Evolutionary conservation across 2,113 vertebrate species (phyloP).

Genomic region (Alexandromys fortis): DNA sequence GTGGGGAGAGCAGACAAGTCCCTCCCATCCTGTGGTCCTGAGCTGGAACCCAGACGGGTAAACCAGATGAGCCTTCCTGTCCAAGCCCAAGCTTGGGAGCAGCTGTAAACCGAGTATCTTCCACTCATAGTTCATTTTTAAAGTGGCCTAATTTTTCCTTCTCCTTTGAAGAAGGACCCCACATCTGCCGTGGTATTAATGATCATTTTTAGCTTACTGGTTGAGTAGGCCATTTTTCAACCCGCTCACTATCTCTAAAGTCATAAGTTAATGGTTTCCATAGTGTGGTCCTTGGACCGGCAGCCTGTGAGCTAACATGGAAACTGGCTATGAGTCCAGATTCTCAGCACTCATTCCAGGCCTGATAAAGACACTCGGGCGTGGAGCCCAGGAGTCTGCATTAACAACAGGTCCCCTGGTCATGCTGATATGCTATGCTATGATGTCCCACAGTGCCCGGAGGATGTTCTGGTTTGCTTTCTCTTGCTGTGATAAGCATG

Average conservation of each 20-base stretch:
- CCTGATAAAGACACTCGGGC: neutral
- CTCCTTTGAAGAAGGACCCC: neutral
- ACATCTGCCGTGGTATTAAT: neutral
- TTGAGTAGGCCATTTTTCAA: neutral
- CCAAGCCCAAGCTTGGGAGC: neutral
- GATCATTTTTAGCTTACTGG: neutral
- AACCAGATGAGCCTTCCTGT: neutral
- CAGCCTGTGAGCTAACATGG: neutral
- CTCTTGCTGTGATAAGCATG: neutral
- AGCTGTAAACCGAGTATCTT: neutral
- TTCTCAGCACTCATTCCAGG: neutral
- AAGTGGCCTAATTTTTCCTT: neutral
- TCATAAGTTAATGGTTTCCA: slow-evolving; percentile 1
- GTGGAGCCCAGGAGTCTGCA: neutral
- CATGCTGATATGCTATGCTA: neutral
- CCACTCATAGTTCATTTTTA: neutral
- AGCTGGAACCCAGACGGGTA: neutral
- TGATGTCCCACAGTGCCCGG: neutral
- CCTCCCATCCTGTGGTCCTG: neutral
- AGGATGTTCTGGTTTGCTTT: neutral
- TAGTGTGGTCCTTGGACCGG: neutral
- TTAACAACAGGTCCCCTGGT: neutral
- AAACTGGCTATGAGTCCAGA: neutral
- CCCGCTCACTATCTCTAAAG: neutral
- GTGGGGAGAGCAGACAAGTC: neutral